Evolutionary conservation across 2,888 invertebrate genomes (phyloP).

Genomic region (Eucera pruinosa): DNA sequence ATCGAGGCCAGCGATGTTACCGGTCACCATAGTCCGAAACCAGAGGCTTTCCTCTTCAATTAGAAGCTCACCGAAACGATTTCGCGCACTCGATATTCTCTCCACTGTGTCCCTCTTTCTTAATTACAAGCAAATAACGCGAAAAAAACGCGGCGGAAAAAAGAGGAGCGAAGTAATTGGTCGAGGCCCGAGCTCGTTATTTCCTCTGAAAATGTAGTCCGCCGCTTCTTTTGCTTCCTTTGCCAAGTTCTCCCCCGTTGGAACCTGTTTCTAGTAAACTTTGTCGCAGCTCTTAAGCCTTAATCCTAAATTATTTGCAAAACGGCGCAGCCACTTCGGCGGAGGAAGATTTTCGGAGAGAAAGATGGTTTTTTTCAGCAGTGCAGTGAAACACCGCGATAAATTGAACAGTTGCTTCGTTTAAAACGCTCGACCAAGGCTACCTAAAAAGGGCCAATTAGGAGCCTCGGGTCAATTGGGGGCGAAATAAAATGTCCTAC

Average conservation of each 20-base stretch:
- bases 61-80: constrained; percentile 17
- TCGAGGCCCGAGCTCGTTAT: constrained; percentile 32
- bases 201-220: constrained; percentile 32
- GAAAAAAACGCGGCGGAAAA: background rate
- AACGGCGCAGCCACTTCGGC: constrained; percentile 5
- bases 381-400: background rate
- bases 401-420: constrained; percentile 16
- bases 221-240: constrained; percentile 21
- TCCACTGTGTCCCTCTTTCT: constrained; percentile 4
- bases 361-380: background rate
- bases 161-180: background rate
- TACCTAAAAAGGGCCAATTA: constrained; percentile 18
- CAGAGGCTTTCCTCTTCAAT: constrained; percentile 23
- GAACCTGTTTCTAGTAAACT: constrained; percentile 36
- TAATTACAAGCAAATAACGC: constrained; percentile 34
- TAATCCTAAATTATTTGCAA: constrained; percentile 52
- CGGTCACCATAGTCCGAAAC: constrained; percentile 12
- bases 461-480: constrained; percentile 9
- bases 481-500: constrained; percentile 15
- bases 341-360: no score
- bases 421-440: background rate
- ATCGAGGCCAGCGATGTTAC: constrained; percentile 32
- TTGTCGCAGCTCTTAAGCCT: constrained; percentile 34
- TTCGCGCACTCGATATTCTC: background rate
- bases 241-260: constrained; percentile 33